Evolutionary conservation across 37 sponge, comb jelly and placozoan species (phyloP), one percentile per base, ranked within the genome.

Genomic region (Agelas oroides): DNA sequence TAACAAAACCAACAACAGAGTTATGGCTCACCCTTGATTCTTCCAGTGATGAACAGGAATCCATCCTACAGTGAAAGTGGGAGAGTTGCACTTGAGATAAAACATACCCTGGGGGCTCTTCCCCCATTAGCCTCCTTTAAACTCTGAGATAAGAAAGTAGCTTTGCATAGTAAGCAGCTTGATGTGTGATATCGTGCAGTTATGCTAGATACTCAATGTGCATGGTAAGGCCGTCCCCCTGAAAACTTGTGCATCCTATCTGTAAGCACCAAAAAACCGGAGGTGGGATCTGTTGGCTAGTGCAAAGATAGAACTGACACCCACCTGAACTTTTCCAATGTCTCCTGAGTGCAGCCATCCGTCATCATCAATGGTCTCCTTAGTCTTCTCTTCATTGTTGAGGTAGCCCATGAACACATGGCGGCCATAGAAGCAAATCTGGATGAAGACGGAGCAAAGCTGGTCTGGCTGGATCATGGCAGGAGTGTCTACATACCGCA

Each of bases 371-470:
- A 97, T 79, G 59, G 96, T 69, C 35, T 92, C 91, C 34, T 65
- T 71, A 1, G 97, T 95, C 86, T 97, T 97, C 75, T 92, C 95
- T 60, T 89, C 93, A 56, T 92, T 84, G 30, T 86, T 86, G 35
- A 92, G 88, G 59, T 97, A 97, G 14, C 97, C 97, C 97, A 97
- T 97, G 83, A 97, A 95, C 59, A 97, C 89, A 77, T 97, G 82
- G 17, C 97, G 88, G 27, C 96, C 97, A 69, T 73, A 53, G 76
- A 63, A 86, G 37, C 90, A 82, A 1, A 97, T 69, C 97, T 97
- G 46, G 46, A 8, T 46, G 8, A 8, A 46, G 8, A 8, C 3
- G 6, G 8, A 8, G 46, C 46, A 46, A 46, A 3, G 46, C 6
- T n/a, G n/a, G n/a, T n/a, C n/a, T n/a, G n/a, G n/a, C n/a, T 46